Evolutionary conservation across 2,888 invertebrate genomes (phyloP).

Genomic region (Sinodicranocentrus sp.): DNA sequence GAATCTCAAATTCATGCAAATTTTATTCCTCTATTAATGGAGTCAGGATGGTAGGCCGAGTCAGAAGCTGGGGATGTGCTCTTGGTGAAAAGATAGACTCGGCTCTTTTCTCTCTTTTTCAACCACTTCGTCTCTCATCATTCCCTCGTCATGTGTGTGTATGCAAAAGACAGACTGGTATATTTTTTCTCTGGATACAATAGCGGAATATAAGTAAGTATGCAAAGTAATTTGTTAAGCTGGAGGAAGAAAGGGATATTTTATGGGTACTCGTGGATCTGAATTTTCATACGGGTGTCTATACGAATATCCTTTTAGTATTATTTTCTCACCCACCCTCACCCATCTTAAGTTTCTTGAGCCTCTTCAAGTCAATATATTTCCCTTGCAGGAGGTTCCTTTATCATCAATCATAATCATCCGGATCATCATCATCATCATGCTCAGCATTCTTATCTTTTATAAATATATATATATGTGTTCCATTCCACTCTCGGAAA

Average conservation of each 20-base stretch:
- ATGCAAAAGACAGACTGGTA: not conserved
- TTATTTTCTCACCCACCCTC: too few relatives aligned
- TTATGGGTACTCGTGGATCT: too few relatives aligned
- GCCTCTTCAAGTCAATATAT: slow-evolving; percentile 13
- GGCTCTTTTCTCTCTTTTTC: too few relatives aligned
- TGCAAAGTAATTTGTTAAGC: slow-evolving; percentile 5
- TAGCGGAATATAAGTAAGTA: not conserved
- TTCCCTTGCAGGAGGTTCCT: slow-evolving; percentile 30
- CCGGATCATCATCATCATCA: slow-evolving; percentile 37
- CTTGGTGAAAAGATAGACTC: not conserved
- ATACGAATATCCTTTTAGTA: too few relatives aligned
- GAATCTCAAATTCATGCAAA: slow-evolving; percentile 24
- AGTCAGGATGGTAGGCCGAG: not conserved
- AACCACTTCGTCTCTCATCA: too few relatives aligned
- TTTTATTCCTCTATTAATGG: slow-evolving; percentile 25
- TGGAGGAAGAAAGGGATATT: slow-evolving; percentile 11
- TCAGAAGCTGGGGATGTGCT: not conserved
- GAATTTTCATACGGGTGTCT: too few relatives aligned
- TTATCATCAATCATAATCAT: slow-evolving; percentile 61
- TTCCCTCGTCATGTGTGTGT: not conserved
- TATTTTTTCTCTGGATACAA: too few relatives aligned
- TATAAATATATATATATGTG: too few relatives aligned
- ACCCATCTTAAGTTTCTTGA: too few relatives aligned
- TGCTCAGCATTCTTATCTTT: not conserved
- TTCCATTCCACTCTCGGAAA: too few relatives aligned